Base-by-base conservation (phyloP, 2,113 vertebrate genomes). In the Thamnaconus septentrionalis region DNA sequence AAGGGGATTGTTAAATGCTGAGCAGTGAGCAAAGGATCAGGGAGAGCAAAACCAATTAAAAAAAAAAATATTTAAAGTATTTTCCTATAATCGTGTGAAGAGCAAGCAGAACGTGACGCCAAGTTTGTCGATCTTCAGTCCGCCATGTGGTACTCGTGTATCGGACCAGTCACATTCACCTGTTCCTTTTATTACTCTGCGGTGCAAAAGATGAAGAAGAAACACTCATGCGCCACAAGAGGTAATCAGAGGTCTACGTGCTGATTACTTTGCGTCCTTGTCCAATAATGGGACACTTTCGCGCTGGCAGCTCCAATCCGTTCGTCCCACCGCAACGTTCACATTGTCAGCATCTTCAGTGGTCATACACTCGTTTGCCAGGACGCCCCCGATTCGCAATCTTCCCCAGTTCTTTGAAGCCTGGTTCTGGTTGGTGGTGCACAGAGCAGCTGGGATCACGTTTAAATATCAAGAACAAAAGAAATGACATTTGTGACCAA, bases 401-500 rank as follows among this genome's bases (percentile, higher is more conserved):
- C 18, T 31, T 31, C 18, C 18, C 18, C 18, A 1, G 2, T 31
- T 31, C 18, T 31, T 31, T 31, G 18, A 45, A 56, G 40, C 10
- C 61, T 8, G 50, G 8, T 60, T 66, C 39, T n/a, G 51, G 61
- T 61, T 12, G 59, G 18, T 31, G 18, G 1, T 31, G 18, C 18
- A 2, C 59, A 10, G 59, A 63, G 11, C 61, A 61, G 61, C 68
- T 62, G 64, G 47, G 42, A 56, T 56, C n/a, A 41, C 44, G 65
- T 69, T 41, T 6, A 63, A 68, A 55, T 61, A 76, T 52, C 66
- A 78, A 76, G 71, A 56, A 56, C 61, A 18, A 59, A 63, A 63
- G 51, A 76, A 45, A 51, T 72, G 18, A 77, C 85, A 78, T 80
- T 50, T 49, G 72, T 76, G 80, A 86, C 73, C 46, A 66, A 74